Evolutionary conservation across 1,140 invertebrate genomes (phyloP).

Genomic region (Drosophila bocqueti): DNA sequence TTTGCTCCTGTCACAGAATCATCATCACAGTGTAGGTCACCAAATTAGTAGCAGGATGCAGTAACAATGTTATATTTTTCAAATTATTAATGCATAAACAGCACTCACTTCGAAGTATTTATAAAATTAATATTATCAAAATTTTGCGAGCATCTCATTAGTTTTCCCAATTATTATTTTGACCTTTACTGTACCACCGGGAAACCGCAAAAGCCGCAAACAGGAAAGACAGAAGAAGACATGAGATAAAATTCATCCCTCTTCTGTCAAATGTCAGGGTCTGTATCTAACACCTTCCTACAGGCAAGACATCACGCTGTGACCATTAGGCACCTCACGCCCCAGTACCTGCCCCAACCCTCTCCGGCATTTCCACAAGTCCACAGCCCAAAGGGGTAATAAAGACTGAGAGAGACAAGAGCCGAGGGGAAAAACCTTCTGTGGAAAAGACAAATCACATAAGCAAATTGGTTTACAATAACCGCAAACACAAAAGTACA

Average conservation of each 20-base stretch:
- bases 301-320: constrained; percentile 22
- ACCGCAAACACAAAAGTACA: constrained; percentile 49
- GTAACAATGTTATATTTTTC: background rate
- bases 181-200: background rate
- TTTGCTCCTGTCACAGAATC: background rate
- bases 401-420: constrained; percentile 39
- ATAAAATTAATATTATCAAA: too few species aligned
- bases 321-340: constrained; percentile 26
- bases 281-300: constrained; percentile 37
- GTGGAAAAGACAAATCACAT: constrained; percentile 74
- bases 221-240: constrained; percentile 12
- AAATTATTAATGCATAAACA: background rate
- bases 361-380: constrained; percentile 3
- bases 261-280: constrained; percentile 51
- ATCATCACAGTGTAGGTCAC: background rate
- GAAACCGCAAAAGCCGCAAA: constrained; percentile 24
- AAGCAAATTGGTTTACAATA: constrained; percentile 82
- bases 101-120: background rate
- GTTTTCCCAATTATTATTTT: background rate
- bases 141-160: too few species aligned
- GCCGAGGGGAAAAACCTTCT: constrained; percentile 29
- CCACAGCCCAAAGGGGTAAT: constrained; percentile 40
- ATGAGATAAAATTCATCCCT: constrained; percentile 2
- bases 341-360: background rate
- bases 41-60: background rate